These are phyloP conservation scores for Grammomys surdaster DNA, from an alignment of 2,113 vertebrate genomes.

Conservation along the genomic window DNA sequence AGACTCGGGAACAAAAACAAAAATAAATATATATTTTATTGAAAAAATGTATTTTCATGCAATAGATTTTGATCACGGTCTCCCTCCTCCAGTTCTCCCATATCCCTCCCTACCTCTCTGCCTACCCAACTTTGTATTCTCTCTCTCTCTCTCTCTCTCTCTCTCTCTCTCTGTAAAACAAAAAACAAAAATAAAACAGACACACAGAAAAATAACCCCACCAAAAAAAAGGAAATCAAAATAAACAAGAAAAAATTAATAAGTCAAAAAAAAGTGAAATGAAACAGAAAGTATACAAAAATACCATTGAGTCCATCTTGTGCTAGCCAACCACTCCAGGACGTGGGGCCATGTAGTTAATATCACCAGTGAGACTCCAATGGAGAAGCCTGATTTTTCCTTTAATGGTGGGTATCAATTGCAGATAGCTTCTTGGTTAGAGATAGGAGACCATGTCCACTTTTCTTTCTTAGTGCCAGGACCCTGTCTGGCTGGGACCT, in stretches of 20 bases:
- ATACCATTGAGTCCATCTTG: not conserved
- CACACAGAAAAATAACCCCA: not conserved
- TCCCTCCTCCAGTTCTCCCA: not conserved
- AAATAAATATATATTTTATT: not conserved
- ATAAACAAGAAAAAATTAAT: not conserved
- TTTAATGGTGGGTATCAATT: not conserved
- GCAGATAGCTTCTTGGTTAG: not conserved
- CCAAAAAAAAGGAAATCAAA: not conserved
- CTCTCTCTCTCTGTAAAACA: not conserved
- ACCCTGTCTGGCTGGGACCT: not conserved
- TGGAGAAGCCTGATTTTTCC: not conserved
- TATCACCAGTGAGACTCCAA: not conserved
- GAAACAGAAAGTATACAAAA: not conserved
- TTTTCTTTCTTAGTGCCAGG: not conserved
- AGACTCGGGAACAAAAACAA: not conserved
- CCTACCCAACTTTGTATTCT: not conserved
- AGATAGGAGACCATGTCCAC: not conserved
- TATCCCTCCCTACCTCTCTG: not conserved
- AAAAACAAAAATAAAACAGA: not conserved
- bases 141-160: too few relatives aligned
- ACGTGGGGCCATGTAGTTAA: not conserved
- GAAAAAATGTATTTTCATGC: not conserved
- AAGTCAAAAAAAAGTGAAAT: not conserved
- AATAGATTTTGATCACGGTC: not conserved
- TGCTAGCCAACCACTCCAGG: not conserved